Evolutionary conservation across 2,888 invertebrate species (phyloP), one percentile per base, ranked within the genome.

Genomic region (Apamea epomidion): DNA sequence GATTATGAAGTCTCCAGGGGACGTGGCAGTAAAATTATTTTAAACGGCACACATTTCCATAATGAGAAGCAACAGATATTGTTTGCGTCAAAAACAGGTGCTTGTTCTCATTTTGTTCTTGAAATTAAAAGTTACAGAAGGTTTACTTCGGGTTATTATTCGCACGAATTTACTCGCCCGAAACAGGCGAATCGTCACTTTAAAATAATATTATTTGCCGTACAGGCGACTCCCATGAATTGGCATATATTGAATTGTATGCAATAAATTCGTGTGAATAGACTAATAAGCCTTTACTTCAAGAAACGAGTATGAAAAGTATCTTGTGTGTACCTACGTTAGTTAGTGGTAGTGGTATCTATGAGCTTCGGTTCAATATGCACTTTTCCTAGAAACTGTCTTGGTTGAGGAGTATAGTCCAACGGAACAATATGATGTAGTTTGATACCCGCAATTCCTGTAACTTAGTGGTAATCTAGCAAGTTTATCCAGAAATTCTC

Each of bases 21-120:
- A 81, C 65, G 74, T 67, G 60, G 74, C 67, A 73, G 73, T 83
- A 70, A 83, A 83, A 88, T 89, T 73, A 89, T 89, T 86, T 83
- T 78, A 76, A 90, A 84, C 62, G 73, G 18, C 80, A 81, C 67
- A 81, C 77, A 86, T 86, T 90, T 87, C 74, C 83, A 84, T 90
- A 87, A 90, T 83, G 78, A 84, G 81, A 71, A 64, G 82, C 83
- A 85, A 87, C 87, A 85, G 78, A 87, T 89, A 89, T 85, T 90
- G 85, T 90, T 85, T 82, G 80, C 75, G 80, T 87, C 83, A 82
- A 85, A 88, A 90, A 80, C 85, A 90, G 88, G 82, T 87, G 89
- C 69, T 72, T 45, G n/a, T 54, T 73, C 54, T 81, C 76, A 80
- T 82, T 78, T 81, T 29, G 54, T 18, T 76, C 45, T 78, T 54